Percentiles rank a stretch among this genome's conserved stretches.
Conservation (phyloP, 2,113 vertebrate species). For the Eretmodus cyanostictus region DNA sequence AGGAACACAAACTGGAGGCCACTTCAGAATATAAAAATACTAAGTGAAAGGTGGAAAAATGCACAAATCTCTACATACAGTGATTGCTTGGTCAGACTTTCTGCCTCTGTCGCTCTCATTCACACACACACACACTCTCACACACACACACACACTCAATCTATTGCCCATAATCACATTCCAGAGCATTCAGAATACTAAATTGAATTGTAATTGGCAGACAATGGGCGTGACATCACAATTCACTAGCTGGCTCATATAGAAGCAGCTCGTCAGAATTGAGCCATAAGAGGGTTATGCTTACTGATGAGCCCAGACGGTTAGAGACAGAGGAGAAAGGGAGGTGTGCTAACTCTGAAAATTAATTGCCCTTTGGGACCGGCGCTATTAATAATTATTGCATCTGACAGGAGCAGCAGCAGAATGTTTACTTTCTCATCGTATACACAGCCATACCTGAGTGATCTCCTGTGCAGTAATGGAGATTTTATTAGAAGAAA, state of each 20-base stretch:
- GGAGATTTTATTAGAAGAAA: not conserved
- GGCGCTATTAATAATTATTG: constrained; percentile 11
- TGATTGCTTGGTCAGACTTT: not conserved
- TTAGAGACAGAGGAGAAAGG: not conserved
- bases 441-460: not conserved
- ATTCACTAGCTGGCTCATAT: constrained; percentile 28
- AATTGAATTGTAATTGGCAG: constrained; percentile 59
- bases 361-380: constrained; percentile 34
- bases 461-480: not conserved
- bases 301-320: constrained; percentile 19
- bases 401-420: not conserved
- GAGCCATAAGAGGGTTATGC: constrained; percentile 36
- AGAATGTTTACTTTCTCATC: not conserved
- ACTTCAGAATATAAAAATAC: constrained; percentile 8
- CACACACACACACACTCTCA: not conserved
- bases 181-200: constrained; percentile 24
- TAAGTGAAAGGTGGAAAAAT: constrained; percentile 31
- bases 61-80: not conserved
- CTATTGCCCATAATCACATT: constrained; percentile 42
- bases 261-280: constrained; percentile 31
- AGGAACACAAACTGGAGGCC: not conserved
- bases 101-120: not conserved
- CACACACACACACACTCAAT: not conserved
- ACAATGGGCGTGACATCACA: constrained; percentile 50
- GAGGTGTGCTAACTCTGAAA: not conserved